Conservation (phyloP, 2,888 invertebrate species). For the Drosophila ustulata region DNA sequence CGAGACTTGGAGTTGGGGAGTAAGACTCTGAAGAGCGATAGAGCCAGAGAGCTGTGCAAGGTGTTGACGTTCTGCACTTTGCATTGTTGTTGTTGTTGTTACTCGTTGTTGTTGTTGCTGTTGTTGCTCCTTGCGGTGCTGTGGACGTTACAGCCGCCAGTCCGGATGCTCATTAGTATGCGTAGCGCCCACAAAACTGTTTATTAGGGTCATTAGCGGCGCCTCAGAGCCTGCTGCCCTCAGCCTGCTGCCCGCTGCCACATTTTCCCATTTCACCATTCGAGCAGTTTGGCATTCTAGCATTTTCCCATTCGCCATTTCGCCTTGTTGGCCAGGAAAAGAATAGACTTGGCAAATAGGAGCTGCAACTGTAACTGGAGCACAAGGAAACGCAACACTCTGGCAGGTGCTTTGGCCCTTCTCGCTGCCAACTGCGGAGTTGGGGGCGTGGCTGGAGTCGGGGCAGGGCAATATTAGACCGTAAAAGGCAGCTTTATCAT, state of each 20-base stretch:
- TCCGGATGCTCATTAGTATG: slow-evolving; percentile 72
- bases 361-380: slow-evolving; percentile 31
- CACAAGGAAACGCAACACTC: slow-evolving; percentile 22
- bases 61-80: slow-evolving; percentile 75
- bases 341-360: background rate
- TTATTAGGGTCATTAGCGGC: slow-evolving; percentile 79
- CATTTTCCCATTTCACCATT: background rate
- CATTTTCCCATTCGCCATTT: slow-evolving; percentile 14
- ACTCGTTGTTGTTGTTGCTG: slow-evolving; percentile 17
- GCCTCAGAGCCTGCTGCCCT: slow-evolving; percentile 53
- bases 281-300: background rate
- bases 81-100: slow-evolving; percentile 46
- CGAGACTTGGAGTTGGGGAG: background rate
- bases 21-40: background rate
- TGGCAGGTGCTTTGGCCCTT: slow-evolving; percentile 44
- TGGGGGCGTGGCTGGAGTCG: background rate
- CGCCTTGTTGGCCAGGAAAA: background rate
- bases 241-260: background rate
- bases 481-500: slow-evolving; percentile 25
- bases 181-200: slow-evolving; percentile 76
- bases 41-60: slow-evolving; percentile 42
- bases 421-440: too few relatives aligned
- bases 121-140: slow-evolving; percentile 12
- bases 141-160: slow-evolving; percentile 26
- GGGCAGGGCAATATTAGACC: slow-evolving; percentile 2